These are phyloP conservation scores for Tethea ocularis DNA, from an alignment of 2,888 invertebrate species.

Conservation along the genomic window DNA sequence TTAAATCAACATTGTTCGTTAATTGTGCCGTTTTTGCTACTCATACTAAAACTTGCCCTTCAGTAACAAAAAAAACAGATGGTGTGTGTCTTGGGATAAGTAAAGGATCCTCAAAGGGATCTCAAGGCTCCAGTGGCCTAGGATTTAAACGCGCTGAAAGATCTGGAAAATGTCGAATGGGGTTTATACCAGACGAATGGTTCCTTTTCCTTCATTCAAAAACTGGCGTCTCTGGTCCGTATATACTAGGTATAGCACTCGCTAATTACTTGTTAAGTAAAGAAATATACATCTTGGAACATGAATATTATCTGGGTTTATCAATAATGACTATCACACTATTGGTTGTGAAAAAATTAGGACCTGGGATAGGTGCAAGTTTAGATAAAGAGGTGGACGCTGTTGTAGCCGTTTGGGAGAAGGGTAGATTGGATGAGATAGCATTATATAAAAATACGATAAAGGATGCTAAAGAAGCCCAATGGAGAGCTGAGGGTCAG, in stretches of 20 bases:
- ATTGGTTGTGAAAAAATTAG: conserved; percentile 86
- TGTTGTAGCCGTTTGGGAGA: conserved; percentile 75
- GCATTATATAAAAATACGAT: conserved; percentile 77
- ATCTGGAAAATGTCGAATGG: conserved; percentile 81
- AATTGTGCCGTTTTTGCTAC: conserved; percentile 26
- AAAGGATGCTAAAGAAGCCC: conserved; percentile 85
- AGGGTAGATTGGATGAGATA: conserved; percentile 79
- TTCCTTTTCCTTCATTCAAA: conserved; percentile 95
- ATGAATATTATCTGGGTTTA: conserved; percentile 92
- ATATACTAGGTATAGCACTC: conserved; percentile 90
- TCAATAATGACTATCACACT: conserved; percentile 86
- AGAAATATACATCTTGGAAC: conserved; percentile 96
- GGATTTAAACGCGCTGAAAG: conserved; percentile 38
- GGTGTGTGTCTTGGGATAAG: conserved; percentile 16
- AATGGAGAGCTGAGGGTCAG: conserved; percentile 91
- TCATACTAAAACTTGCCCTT: conserved; percentile 32
- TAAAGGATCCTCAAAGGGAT: neutral
- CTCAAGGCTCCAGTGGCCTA: neutral
- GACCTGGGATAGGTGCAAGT: conserved; percentile 83
- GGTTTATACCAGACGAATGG: conserved; percentile 77
- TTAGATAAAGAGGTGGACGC: conserved; percentile 89
- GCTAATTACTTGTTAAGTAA: conserved; percentile 94
- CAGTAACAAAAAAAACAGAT: neutral
- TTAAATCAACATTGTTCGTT: conserved; percentile 21
- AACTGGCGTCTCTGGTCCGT: conserved; percentile 94